Percentiles rank a stretch among this genome's conserved stretches.
Evolutionary conservation across 1,140 invertebrate species (phyloP).

Genomic region (Triops longicaudatus): DNA sequence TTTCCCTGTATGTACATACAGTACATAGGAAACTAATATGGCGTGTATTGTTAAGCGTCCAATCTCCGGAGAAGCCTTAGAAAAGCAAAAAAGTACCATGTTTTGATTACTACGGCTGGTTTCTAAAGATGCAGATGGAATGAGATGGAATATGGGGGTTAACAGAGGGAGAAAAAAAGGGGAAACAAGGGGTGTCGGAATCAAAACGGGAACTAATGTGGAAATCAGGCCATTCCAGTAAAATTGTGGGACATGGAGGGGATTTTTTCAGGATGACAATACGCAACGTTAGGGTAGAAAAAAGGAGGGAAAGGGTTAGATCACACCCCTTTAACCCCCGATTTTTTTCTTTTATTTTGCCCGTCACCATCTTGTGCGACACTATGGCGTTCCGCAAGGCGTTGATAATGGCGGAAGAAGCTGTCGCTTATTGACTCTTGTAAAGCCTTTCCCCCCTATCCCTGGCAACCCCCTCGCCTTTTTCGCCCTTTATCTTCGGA

Average conservation of each 20-base stretch:
- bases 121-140: not conserved
- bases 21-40: too few relatives aligned
- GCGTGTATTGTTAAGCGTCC: not conserved
- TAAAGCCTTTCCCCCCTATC: not conserved
- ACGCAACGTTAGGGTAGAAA: not conserved
- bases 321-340: not conserved
- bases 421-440: conserved; percentile 14
- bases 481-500: too few relatives aligned
- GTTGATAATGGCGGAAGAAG: conserved; percentile 11
- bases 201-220: conserved; percentile 4
- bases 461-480: not conserved
- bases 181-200: not conserved
- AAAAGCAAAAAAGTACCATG: not conserved
- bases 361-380: conserved; percentile 13
- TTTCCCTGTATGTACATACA: too few relatives aligned
- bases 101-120: not conserved
- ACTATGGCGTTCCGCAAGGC: not conserved
- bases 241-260: not conserved
- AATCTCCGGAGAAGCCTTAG: not conserved
- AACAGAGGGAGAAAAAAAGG: not conserved
- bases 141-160: not conserved
- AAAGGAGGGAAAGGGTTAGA: not conserved
- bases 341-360: not conserved
- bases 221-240: not conserved
- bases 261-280: not conserved